Base-by-base conservation (phyloP, 2,797 vertebrate species). In the Neosilurus hyrtlii region DNA sequence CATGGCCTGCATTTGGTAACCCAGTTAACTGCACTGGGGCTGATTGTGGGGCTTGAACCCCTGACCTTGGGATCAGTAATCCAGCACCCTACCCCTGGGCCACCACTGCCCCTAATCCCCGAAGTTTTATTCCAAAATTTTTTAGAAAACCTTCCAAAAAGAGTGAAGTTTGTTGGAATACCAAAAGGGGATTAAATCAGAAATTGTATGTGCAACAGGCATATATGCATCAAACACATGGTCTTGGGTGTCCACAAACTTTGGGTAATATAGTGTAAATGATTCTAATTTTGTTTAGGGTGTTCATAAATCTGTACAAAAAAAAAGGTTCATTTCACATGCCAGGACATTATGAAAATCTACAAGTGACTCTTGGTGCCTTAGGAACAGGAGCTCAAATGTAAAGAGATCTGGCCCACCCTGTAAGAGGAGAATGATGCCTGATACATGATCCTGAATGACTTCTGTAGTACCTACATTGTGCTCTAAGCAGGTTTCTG, bases 401-500 rank as follows among this genome's bases (percentile, higher is more conserved):
- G 57, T 77, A 57, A 37, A 51, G 51, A 35, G 24, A 65, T 24
- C 26, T 66, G 62, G 20, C 62, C 62, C 61, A 56, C 72, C 71
- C 81, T 75, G 81, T 65, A 66, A 37, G 61, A n/a, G 51, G 22
- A 82, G 72, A 1, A 22, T 68, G 14, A 56, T 54, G 18, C 57
- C 7, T 37, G 26, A 62, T 11, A 49, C 24, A 7, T 26, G 56
- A 81, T 22, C 68, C 30, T 30, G 56, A 1, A 74, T 54, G 35
- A 9, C 37, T 62, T 62, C 22, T 77, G 57, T 6, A 75, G 52
- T 35, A 77, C 35, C 59, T 77, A 77, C 57, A 76, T 4, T 76
- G 56, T 61, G 56, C 30, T 57, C 54, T 37, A 59, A 30, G 11
- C 73, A 77, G 22, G 20, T 24, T 49, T 76, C 43, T 61, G 35